Evolutionary conservation across 37 sponge, comb jelly and placozoan species (phyloP).

Genomic region (Halichondria panicea): DNA sequence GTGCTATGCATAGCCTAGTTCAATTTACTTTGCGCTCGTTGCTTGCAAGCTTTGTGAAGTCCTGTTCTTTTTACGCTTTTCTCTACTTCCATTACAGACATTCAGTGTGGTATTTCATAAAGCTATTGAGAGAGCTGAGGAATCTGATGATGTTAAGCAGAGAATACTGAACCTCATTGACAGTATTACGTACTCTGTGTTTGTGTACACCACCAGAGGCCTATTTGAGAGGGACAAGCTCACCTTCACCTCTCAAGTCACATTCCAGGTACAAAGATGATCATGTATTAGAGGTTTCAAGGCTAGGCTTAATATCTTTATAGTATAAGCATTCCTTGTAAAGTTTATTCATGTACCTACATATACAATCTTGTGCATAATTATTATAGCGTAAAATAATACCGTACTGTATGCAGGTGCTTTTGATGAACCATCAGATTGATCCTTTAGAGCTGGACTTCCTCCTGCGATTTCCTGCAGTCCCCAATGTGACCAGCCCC

Average conservation of each 20-base stretch:
- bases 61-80: background rate
- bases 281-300: background rate
- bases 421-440: slow-evolving; percentile 89
- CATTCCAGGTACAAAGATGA: slow-evolving; percentile 83
- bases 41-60: background rate
- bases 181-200: slow-evolving; percentile 95
- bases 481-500: slow-evolving; percentile 90
- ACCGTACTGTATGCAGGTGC: slow-evolving; percentile 32
- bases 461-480: slow-evolving; percentile 88
- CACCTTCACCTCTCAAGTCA: slow-evolving; percentile 93
- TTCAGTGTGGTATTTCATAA: slow-evolving; percentile 98
- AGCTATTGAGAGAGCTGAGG: slow-evolving; percentile 91
- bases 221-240: slow-evolving; percentile 97
- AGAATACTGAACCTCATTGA: slow-evolving; percentile 93
- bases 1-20: background rate
- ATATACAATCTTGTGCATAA: background rate
- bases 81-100: slow-evolving; percentile 55
- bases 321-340: too few relatives aligned
- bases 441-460: slow-evolving; percentile 95
- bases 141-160: slow-evolving; percentile 80
- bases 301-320: too few relatives aligned
- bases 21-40: too few relatives aligned
- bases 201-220: slow-evolving; percentile 95
- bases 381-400: background rate
- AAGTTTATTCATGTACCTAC: too few relatives aligned